Evolutionary conservation across 2,888 invertebrate genomes (phyloP), one percentile per base, ranked within the genome.

Genomic region (Drosophila prolongata): DNA sequence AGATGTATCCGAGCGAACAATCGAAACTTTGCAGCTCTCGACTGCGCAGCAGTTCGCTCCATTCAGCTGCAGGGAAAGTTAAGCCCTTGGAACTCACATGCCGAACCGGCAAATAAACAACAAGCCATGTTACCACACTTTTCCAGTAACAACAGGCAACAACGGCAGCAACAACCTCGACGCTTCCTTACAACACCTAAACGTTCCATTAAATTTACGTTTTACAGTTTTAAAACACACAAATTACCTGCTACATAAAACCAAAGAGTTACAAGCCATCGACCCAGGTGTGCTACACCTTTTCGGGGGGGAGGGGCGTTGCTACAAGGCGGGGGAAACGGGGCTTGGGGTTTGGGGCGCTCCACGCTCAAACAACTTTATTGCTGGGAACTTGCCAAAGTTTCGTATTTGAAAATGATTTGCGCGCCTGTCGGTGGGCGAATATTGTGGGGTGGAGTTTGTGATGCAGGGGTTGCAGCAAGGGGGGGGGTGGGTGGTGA

Each of bases 171-270:
- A 16, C 50, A 65, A 61, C 54, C 61, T 50, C 16, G 14, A 24
- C 50, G 61, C 72, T 66, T 47, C 46, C 75, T 72, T 69, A 58
- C 84, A 86, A 83, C 87, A 76, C 66, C 81, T 68, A 79, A 87
- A 85, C 75, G 79, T 87, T 79, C 77, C 88, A 83, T 87, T 83
- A 83, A 82, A 82, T 87, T 82, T 79, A 76, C 80, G 88, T 79
- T 88, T 75, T 65, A 77, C 80, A 88, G 83, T 86, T 85, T 87
- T 73, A 72, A 87, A 81, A 87, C 81, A 81, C 87, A 80, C 88
- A 81, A 83, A 83, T 83, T 87, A 87, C 88, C 83, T 65, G 88
- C 67, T 47, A 77, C 83, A 81, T 82, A 81, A 79, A 84, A 77
- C 62, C 79, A 71, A 75, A 77, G 70, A 87, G 80, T 71, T 80